Base-by-base conservation (phyloP, 2,113 vertebrate genomes). In the Uria lomvia region DNA sequence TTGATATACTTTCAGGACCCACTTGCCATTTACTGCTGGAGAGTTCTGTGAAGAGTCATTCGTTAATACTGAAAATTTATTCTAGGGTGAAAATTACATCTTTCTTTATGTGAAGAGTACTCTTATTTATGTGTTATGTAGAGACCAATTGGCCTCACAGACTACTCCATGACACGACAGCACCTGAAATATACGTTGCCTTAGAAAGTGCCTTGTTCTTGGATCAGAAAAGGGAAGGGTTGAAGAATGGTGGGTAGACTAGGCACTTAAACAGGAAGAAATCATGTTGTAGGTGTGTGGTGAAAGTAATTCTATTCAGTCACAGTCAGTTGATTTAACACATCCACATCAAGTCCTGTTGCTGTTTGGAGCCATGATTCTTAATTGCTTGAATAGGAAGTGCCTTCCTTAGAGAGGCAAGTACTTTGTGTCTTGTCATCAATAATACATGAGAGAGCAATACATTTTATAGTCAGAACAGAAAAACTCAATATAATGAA, bases 261-360 rank as follows among this genome's bases (percentile, higher is more conserved):
- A 60, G 8, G 29, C 47, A 40, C 71, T 96, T 89, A 14, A 81
- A 67, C 21, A 73, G 56, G 43, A 89, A 80, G 22, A 85, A 94
- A 52, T 84, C 10, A 40, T 74, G 1, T 42, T 90, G 23, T 52
- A 66, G 23, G 30, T 73, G 24, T 76, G 34, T 55, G 36, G 36
- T 71, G 42, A 50, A 78, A 84, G 18, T 53, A 59, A 38, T 81
- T 88, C 45, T 0, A 0, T 90, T 78, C 40, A 47, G 60, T 70
- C 60, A 47, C 34, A 79, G 71, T 13, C 24, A 40, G 59, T 14
- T 90, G 81, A 60, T 91, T 94, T 86, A 83, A 55, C 27, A 43
- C 60, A 12, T 78, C 26, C 21, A 27, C 40, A 43, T 60, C 32
- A 62, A 70, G 26, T 74, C 52, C 6, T 50, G 4, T 45, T 59